Evolutionary conservation across 2,113 vertebrate genomes (phyloP).

Genomic region (Thinocorus orbignyianus): DNA sequence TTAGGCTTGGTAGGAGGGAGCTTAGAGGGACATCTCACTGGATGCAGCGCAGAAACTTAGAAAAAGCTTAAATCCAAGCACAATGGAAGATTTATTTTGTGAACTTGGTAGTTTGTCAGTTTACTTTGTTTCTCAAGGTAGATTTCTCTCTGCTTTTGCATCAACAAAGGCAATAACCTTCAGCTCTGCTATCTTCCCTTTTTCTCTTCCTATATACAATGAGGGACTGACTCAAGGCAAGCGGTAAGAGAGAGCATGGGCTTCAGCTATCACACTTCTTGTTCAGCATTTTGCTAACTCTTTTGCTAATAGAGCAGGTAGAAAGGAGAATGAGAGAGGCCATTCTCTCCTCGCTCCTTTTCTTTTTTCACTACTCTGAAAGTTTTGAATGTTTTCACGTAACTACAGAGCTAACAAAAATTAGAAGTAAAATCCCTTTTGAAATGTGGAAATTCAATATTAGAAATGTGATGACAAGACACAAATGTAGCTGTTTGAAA

Average conservation of each 20-base stretch:
- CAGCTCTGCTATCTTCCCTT: background rate
- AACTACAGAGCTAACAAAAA: background rate
- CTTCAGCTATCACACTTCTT: background rate
- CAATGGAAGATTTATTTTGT: background rate
- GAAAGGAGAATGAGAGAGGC: background rate
- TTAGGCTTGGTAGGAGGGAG: background rate
- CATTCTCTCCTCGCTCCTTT: background rate
- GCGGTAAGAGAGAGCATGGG: background rate
- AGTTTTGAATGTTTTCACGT: background rate
- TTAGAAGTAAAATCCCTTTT: background rate
- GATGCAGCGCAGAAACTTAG: background rate
- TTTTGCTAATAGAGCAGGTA: background rate
- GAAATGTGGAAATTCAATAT: constrained; percentile 20
- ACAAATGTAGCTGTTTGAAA: constrained; percentile 5
- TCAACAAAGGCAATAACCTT: background rate
- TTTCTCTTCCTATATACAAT: background rate
- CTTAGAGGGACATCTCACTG: background rate
- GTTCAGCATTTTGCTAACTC: background rate
- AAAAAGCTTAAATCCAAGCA: background rate
- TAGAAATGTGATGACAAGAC: constrained; percentile 33
- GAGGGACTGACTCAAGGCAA: background rate
- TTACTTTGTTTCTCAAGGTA: background rate
- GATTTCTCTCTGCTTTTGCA: background rate
- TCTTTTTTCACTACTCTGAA: background rate
- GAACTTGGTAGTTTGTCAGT: background rate